Evolutionary conservation across 2,113 vertebrate genomes (phyloP).

Genomic region (Microtus montanus): DNA sequence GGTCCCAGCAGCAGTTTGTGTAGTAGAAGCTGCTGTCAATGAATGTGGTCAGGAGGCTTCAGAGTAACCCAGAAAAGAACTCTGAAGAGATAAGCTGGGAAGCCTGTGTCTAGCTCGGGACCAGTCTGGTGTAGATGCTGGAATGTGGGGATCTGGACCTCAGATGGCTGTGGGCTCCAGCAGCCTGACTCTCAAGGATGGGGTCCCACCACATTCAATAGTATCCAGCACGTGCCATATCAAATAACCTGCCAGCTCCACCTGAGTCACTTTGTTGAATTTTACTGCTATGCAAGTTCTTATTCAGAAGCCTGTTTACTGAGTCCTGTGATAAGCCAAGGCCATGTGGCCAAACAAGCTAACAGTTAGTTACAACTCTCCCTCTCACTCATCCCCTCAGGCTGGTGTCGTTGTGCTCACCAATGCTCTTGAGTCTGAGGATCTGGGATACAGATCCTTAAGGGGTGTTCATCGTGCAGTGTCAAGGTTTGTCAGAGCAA

Average conservation of each 20-base stretch:
- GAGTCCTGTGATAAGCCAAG: background rate
- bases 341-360: background rate
- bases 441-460: background rate
- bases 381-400: background rate
- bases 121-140: background rate
- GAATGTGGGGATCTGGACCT: background rate
- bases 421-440: background rate
- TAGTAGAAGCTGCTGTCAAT: background rate
- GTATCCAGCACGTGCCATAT: background rate
- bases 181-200: background rate
- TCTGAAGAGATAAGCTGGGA: background rate
- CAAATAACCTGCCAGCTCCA: background rate
- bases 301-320: background rate
- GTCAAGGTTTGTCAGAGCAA: background rate
- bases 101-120: background rate
- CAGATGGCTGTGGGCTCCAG: background rate
- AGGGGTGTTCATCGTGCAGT: background rate
- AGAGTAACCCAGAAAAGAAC: background rate
- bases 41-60: background rate
- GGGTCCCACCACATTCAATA: background rate
- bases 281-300: background rate
- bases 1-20: background rate
- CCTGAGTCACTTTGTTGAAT: background rate
- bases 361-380: background rate
- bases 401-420: background rate